A percentile compares a stretch with the other conserved stretches of the same genome.
Conservation (phyloP, 2,113 vertebrate species). For the Motacilla alba region DNA sequence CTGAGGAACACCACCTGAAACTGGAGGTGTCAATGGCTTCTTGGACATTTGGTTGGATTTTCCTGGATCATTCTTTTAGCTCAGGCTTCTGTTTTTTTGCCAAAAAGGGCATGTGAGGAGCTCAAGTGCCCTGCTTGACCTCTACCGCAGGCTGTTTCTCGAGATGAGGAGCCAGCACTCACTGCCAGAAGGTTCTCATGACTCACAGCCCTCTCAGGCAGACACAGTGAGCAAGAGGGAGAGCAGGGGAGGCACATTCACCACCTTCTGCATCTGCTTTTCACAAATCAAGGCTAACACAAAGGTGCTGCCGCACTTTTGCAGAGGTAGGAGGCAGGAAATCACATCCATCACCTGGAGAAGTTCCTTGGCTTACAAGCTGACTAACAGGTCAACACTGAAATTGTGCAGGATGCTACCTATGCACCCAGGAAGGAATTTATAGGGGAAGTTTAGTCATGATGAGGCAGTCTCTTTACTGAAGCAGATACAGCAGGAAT, state of each 20-base stretch:
- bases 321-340: neutral
- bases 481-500: neutral
- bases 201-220: neutral
- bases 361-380: neutral
- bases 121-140: rapidly evolving
- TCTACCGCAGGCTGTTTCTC: neutral
- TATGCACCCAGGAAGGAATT: neutral
- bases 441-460: neutral
- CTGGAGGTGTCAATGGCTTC: neutral
- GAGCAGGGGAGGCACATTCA: neutral
- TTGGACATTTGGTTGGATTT: neutral
- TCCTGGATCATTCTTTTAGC: neutral
- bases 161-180: neutral
- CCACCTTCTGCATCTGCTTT: neutral
- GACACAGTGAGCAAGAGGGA: neutral
- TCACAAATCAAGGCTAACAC: neutral
- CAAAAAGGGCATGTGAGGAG: neutral
- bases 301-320: neutral
- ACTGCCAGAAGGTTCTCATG: neutral
- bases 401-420: neutral
- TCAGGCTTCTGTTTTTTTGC: neutral
- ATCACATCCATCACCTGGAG: neutral
- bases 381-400: neutral
- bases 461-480: neutral
- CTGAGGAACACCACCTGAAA: neutral